Evolutionary conservation across 2,888 invertebrate genomes (phyloP).

Genomic region (Pseudococcus longispinus): DNA sequence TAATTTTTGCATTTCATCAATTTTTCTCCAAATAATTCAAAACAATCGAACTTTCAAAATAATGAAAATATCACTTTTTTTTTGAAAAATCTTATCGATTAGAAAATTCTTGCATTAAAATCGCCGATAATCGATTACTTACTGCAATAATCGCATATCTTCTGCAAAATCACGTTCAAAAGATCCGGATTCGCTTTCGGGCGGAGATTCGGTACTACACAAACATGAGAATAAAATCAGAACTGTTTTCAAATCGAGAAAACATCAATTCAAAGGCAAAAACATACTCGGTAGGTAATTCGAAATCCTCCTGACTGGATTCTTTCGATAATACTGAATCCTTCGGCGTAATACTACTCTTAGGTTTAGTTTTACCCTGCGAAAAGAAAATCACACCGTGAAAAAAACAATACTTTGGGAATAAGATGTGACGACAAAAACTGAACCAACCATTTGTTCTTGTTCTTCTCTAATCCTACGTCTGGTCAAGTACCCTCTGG

Average conservation of each 20-base stretch:
- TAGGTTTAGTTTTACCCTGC: slow-evolving; percentile 49
- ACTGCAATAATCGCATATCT: slow-evolving; percentile 41
- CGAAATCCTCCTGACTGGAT: slow-evolving; percentile 67
- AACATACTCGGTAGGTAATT: slow-evolving; percentile 63
- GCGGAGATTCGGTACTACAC: slow-evolving; percentile 50
- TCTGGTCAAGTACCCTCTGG: slow-evolving; percentile 66
- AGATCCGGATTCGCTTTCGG: slow-evolving; percentile 54
- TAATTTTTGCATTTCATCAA: no score
- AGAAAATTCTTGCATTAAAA: background rate
- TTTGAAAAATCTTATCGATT: background rate
- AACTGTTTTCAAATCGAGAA: background rate
- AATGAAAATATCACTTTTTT: background rate
- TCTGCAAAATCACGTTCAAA: slow-evolving; percentile 43
- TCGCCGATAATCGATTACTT: background rate
- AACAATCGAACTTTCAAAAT: background rate
- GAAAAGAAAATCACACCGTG: background rate
- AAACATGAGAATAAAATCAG: background rate
- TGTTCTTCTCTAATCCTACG: slow-evolving; percentile 48
- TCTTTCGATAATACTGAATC: slow-evolving; percentile 62
- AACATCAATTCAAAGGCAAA: background rate
- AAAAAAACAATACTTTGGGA: background rate
- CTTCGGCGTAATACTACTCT: slow-evolving; percentile 47
- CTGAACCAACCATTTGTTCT: slow-evolving; percentile 30
- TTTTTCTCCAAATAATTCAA: no score
- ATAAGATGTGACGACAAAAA: background rate